phyloP scores from a whole-genome alignment of 2,113 vertebrate species.

The Toxostoma redivivum region DNA sequence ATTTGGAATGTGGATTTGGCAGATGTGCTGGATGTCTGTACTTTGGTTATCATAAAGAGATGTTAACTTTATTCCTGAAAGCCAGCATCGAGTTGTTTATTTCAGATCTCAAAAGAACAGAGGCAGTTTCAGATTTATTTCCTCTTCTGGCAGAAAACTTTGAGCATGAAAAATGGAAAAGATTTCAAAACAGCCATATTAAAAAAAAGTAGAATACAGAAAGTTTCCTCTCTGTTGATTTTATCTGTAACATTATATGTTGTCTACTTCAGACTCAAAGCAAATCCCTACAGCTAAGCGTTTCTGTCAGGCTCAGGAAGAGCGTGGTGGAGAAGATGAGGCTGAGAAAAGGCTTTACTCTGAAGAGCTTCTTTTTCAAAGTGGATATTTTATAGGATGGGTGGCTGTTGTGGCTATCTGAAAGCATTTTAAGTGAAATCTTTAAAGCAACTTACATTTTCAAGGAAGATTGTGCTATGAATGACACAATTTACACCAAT shows the following conservation, averaged over 20 bases:
- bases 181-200: neutral
- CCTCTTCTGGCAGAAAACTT: conserved; percentile 18
- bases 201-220: neutral
- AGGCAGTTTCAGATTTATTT: conserved; percentile 24
- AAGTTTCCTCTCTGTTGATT: neutral
- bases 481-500: neutral
- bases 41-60: neutral
- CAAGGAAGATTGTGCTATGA: neutral
- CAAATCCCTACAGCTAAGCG: neutral
- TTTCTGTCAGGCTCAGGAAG: neutral
- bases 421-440: neutral
- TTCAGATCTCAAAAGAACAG: neutral
- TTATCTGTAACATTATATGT: neutral
- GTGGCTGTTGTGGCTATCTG: neutral
- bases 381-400: neutral
- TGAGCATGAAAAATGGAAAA: neutral
- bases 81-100: neutral
- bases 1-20: neutral
- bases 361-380: neutral
- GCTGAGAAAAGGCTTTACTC: neutral
- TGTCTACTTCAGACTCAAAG: neutral
- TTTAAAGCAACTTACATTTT: neutral
- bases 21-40: neutral
- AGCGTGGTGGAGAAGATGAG: neutral
- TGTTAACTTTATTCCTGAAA: conserved; percentile 7